Conservation (phyloP, 2,888 invertebrate species). For the Chloromyia formosa region DNA sequence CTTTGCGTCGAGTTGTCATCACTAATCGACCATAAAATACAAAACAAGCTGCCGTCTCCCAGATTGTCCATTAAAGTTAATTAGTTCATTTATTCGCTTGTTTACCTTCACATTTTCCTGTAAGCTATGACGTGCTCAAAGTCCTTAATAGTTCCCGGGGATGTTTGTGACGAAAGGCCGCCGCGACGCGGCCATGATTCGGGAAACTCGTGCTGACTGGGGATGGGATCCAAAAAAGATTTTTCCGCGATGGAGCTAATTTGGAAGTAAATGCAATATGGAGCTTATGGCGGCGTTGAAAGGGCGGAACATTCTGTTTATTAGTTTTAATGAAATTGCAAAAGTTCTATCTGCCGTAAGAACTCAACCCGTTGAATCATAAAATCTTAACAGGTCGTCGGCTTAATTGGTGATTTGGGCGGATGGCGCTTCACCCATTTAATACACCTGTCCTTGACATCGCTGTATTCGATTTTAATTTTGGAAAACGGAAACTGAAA, state of each 20-base stretch:
- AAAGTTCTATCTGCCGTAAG: slow-evolving; percentile 5
- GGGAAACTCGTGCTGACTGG: background rate
- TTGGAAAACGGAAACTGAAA: background rate
- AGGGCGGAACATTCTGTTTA: slow-evolving; percentile 48
- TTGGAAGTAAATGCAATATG: slow-evolving; percentile 43
- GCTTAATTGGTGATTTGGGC: slow-evolving; percentile 27
- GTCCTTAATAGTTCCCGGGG: slow-evolving; percentile 15
- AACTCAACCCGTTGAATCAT: slow-evolving; percentile 30
- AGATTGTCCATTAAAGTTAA: slow-evolving; percentile 47
- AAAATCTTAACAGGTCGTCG: slow-evolving; percentile 36
- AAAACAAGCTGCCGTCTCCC: slow-evolving; percentile 43
- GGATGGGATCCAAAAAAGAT: background rate
- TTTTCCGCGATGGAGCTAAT: slow-evolving; percentile 23
- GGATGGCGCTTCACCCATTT: background rate
- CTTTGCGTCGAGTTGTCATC: slow-evolving; percentile 43
- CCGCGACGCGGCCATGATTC: background rate
- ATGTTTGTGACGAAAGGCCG: background rate
- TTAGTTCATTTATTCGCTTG: slow-evolving; percentile 42
- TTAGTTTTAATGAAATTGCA: slow-evolving; percentile 48
- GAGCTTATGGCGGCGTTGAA: slow-evolving; percentile 45
- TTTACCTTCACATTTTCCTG: slow-evolving; percentile 31
- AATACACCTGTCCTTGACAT: slow-evolving; percentile 46
- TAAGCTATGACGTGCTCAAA: slow-evolving; percentile 11
- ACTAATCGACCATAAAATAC: slow-evolving; percentile 47
- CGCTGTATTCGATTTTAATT: slow-evolving; percentile 25